phyloP scores from a whole-genome alignment of 1,140 invertebrate genomes.

The Paraescarpia echinospica region DNA sequence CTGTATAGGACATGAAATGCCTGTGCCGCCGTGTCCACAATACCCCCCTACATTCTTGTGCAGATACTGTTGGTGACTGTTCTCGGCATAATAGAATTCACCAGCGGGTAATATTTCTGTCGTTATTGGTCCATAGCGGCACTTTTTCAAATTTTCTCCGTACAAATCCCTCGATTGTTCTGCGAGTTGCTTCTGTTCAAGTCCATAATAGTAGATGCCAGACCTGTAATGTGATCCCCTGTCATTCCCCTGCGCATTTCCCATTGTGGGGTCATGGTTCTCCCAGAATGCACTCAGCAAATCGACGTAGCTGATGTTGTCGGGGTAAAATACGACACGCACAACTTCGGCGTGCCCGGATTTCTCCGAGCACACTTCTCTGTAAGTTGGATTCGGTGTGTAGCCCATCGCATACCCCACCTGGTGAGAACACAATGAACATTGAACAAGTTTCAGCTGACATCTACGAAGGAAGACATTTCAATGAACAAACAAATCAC shows the following conservation, averaged over 20 bases:
- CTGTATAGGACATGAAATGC: slow-evolving; percentile 40
- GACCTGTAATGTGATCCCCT: slow-evolving; percentile 56
- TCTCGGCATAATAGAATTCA: slow-evolving; percentile 57
- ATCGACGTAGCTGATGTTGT: slow-evolving; percentile 40
- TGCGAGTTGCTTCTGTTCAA: slow-evolving; percentile 46
- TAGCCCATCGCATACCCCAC: slow-evolving; percentile 55
- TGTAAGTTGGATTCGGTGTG: slow-evolving; percentile 52
- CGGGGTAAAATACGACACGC: slow-evolving; percentile 51
- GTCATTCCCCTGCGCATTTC: slow-evolving; percentile 55
- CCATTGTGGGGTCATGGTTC: slow-evolving; percentile 55
- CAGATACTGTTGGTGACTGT: slow-evolving; percentile 58
- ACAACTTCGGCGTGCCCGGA: slow-evolving; percentile 58
- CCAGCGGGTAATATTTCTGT: slow-evolving; percentile 49
- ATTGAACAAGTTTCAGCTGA: neutral
- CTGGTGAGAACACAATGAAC: slow-evolving; percentile 33
- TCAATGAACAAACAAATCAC: too few relatives aligned
- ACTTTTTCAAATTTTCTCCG: slow-evolving; percentile 42
- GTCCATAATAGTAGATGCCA: slow-evolving; percentile 50
- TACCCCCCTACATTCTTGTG: slow-evolving; percentile 55
- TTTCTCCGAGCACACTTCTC: slow-evolving; percentile 53
- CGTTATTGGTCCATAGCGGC: slow-evolving; percentile 41
- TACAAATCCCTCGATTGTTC: slow-evolving; percentile 41
- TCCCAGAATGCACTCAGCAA: slow-evolving; percentile 54
- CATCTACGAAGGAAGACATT: too few relatives aligned
- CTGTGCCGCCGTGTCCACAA: slow-evolving; percentile 53